phyloP scores from a whole-genome alignment of 2,113 vertebrate species.

The Lycocorax pyrrhopterus region DNA sequence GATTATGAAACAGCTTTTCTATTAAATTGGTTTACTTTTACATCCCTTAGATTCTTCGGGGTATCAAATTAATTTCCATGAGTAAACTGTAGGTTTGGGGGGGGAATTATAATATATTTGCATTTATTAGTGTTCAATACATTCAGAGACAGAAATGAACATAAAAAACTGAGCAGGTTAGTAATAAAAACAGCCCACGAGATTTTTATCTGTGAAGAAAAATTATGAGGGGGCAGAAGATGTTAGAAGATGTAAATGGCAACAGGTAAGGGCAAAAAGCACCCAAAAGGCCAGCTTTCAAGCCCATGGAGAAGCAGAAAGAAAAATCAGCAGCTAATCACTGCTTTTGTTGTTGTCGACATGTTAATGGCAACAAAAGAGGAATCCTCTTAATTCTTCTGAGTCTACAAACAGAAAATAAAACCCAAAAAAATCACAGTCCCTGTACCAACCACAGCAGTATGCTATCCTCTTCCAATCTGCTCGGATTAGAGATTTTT shows the following conservation, averaged over 20 bases:
- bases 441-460: not conserved
- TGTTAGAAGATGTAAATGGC: not conserved
- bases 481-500: not conserved
- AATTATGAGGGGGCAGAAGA: slow-evolving; percentile 32
- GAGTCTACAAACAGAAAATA: not conserved
- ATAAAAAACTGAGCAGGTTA: slow-evolving; percentile 8
- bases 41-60: slow-evolving; percentile 26
- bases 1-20: slow-evolving; percentile 9
- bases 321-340: not conserved
- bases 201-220: slow-evolving; percentile 10
- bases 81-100: slow-evolving; percentile 23
- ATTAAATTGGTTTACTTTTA: slow-evolving; percentile 17
- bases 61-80: slow-evolving; percentile 33
- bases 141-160: slow-evolving; percentile 28
- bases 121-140: slow-evolving; percentile 40
- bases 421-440: not conserved
- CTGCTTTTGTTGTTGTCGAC: not conserved
- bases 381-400: not conserved
- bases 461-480: not conserved
- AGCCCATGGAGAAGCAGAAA: not conserved
- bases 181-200: slow-evolving; percentile 46
- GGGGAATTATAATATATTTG: slow-evolving; percentile 41
- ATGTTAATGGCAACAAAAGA: not conserved
- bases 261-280: slow-evolving; percentile 11
- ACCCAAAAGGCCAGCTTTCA: not conserved